Base-by-base conservation (phyloP, 2,888 invertebrate genomes). In the Pseudococcus viburni region DNA sequence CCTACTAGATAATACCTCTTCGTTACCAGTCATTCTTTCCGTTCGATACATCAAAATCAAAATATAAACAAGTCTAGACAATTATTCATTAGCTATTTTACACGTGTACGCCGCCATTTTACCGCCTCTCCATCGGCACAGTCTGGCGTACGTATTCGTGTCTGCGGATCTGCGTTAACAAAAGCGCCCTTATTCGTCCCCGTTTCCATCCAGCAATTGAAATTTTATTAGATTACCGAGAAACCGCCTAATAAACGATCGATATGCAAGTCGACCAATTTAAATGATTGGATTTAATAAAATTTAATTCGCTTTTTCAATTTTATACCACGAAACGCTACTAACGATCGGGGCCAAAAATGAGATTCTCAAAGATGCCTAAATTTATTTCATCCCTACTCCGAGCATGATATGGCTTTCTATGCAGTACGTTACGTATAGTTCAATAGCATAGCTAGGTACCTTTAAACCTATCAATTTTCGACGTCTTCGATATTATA, bases 71-170 rank as follows among this genome's bases (percentile, higher is more conserved):
- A 5, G 73, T 73, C 73, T 73, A 73, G 73, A 73, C 73, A 73
- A 73, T 73, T 73, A 73, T 73, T 73, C 73, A 73, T 73, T 73
- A 73, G 73, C 33, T 6, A 73, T 73, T 73, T 73, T 17, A 73
- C 73, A 73, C 73, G 73, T 73, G 73, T 33, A 73, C n/a, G 33
- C 39, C 12, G 73, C 0, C 39, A 6, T 33, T 73, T 17, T 8
- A 26, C 39, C 26, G 26, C 26, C 26, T 73, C 22, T 12, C 1
- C n/a, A 6, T 55, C 55, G 3, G 8, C n/a, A 55, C n/a, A n/a
- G 12, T 17, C 12, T 55, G n/a, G 55, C 17, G n/a, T 33, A 33
- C 17, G n/a, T 33, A 33, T 33, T 33, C 26, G 26, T n/a, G n/a
- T n/a, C 55, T 55, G n/a, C 48, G 9, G 42, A 4, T 55, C 15